Evolutionary conservation across 2,888 invertebrate species (phyloP), one percentile per base, ranked within the genome.

Genomic region (Thera obeliscata): DNA sequence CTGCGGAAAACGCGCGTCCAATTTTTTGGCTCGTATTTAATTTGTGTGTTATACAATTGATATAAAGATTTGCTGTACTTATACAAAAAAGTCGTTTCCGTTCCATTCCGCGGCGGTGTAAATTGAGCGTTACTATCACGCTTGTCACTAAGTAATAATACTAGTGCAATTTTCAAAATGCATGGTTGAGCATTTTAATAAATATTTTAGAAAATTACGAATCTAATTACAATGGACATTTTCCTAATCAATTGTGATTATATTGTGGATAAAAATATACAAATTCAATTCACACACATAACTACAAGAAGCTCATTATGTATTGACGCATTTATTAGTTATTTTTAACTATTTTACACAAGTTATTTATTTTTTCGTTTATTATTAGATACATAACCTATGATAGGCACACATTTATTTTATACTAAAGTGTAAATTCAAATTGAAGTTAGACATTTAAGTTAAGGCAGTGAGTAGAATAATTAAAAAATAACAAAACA

Each of bases 351-450:
- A 83, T 76, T 79, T 81, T 83, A 82, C 83, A 86, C 81, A 77
- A 72, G 75, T 86, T 87, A 73, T 71, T 79, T 81, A 71, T 69
- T 73, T 81, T 56, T 56, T 38, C 7, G 3, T 86, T 87, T 86
- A 86, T 72, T 86, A 85, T 86, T 88, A 89, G 77, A 88, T 81
- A 88, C 84, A 76, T 85, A 87, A 86, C 79, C 85, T 88, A 89
- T 84, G 77, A 82, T 89, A 91, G 91, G 91, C 91, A 91, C 90
- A 89, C 85, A 89, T 87, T 88, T 87, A 88, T 83, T 71, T 70
- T 66, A 69, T 63, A 61, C 64, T 70, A 71, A 64, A 60, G 56
- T 61, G 56, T 70, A 72, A 66, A 70, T 66, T 69, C 67, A 66
- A 62, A 55, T 70, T 66, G 56, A 67, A 65, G 57, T 50, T 68